phyloP scores from a whole-genome alignment of 1,140 invertebrate species.

The Scaptomyza hsui region DNA sequence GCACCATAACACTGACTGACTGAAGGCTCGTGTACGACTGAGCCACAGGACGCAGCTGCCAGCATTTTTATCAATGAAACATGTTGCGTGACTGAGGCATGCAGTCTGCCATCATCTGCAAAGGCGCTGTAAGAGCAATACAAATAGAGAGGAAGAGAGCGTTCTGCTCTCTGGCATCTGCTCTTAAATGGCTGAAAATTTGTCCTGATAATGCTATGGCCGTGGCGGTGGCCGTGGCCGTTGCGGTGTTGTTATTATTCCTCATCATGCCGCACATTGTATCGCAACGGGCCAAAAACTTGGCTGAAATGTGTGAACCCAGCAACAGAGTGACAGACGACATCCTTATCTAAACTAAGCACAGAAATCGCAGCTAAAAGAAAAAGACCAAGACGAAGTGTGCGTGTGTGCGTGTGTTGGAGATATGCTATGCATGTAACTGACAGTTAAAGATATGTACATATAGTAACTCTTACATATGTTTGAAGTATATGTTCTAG shows the following conservation, averaged over 20 bases:
- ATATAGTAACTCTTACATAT: too few species aligned
- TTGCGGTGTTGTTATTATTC: background rate
- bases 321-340: background rate
- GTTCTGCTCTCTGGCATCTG: constrained; percentile 1
- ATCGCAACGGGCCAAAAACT: background rate
- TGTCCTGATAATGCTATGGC: background rate
- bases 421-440: too few species aligned
- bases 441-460: too few species aligned
- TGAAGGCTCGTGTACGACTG: constrained; percentile 70
- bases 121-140: constrained; percentile 19
- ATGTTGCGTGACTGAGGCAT: constrained; percentile 57
- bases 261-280: background rate
- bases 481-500: too few species aligned
- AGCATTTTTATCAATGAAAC: constrained; percentile 78
- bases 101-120: constrained; percentile 15
- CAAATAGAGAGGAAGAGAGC: constrained; percentile 3
- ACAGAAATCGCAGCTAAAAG: background rate
- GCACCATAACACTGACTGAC: constrained; percentile 36
- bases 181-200: constrained; percentile 5
- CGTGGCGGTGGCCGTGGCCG: too few species aligned
- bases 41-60: constrained; percentile 56
- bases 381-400: background rate
- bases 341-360: background rate
- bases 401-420: too few species aligned
- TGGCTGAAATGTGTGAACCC: background rate